phyloP scores from a whole-genome alignment of 2,797 vertebrate species.

The Pantherophis vulpinus region DNA sequence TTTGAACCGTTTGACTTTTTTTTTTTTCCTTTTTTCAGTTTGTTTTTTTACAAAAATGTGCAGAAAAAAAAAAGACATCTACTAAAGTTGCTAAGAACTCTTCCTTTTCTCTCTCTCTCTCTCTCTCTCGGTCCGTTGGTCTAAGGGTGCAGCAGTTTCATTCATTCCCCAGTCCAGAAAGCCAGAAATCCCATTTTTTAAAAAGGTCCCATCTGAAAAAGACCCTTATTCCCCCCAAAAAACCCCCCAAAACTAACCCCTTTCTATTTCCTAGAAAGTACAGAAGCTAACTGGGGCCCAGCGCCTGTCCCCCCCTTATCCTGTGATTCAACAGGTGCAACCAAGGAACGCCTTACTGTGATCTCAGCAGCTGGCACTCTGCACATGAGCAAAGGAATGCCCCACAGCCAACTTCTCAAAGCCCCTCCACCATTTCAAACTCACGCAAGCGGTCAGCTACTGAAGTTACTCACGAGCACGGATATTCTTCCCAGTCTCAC shows the following conservation, averaged over 20 bases:
- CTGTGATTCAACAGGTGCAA: neutral
- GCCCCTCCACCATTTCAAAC: neutral
- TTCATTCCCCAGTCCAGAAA: constrained; percentile 29
- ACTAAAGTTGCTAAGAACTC: constrained; percentile 31
- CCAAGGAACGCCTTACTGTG: neutral
- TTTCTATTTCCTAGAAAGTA: neutral
- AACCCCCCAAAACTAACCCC: neutral
- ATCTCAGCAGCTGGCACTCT: neutral
- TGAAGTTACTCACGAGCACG: neutral
- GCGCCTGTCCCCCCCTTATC: neutral
- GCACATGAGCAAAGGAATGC: neutral
- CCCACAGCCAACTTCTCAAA: neutral
- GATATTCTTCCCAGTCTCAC: neutral
- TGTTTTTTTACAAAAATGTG: constrained; percentile 50
- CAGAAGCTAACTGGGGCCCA: neutral
- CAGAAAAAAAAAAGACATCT: constrained; percentile 51
- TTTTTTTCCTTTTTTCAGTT: neutral
- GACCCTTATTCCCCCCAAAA: neutral
- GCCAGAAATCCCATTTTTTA: neutral
- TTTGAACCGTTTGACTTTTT: constrained; percentile 26
- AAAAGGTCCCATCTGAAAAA: neutral
- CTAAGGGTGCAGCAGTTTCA: constrained; percentile 32
- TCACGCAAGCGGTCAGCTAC: neutral
- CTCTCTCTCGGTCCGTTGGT: constrained; percentile 35
- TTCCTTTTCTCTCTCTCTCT: neutral